Base-by-base conservation (phyloP, 1,140 invertebrate species). In the Drosophila oshimai region DNA sequence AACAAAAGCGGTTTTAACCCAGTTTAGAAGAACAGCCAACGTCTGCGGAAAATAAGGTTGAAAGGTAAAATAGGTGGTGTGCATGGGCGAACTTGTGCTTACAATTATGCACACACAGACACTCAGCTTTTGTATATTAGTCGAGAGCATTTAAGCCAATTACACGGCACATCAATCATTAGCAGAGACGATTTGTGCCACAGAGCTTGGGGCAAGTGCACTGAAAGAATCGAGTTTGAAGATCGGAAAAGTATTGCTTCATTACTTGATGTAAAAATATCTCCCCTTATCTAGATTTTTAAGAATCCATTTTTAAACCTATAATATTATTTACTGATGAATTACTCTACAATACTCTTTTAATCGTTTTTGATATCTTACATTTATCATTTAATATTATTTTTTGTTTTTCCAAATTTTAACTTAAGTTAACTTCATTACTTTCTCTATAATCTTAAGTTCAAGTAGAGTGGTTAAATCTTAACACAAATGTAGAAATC, bases 141-240 rank as follows among this genome's bases (percentile, higher is more conserved):
- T 58, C 22, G 31, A 77, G 57, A 80, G 75, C 75, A 53, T 53
- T 75, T 86, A 86, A 86, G 79, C 79, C 79, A 84, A 84, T 86
- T 84, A 75, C 57, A 80, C 24, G 51, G 33, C 39, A 72, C 75
- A 86, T 86, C 70, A 67, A 79, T 84, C 80, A 86, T 75, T 49
- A 39, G 42, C 41, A 64, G 54, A 60, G 47, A 62, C 58, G 41
- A 62, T 73, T 61, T 61, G 29, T 31, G 55, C 12, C 49, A 15
- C 12, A 47, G 22, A 10, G 12, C 46, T 33, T 18, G 13, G 47
- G 45, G 37, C 31, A 39, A 50, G 1, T 29, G 15, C 46, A 39
- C 42, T 15, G 31, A 42, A 61, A 58, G 24, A 33, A 36, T 1
- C 3, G n/a, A 45, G 22, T 18, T 17, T 10, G 3, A 3, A 12